These are phyloP conservation scores for Trissolcus basalis DNA, from an alignment of 1,140 invertebrate species.

Conservation along the genomic window DNA sequence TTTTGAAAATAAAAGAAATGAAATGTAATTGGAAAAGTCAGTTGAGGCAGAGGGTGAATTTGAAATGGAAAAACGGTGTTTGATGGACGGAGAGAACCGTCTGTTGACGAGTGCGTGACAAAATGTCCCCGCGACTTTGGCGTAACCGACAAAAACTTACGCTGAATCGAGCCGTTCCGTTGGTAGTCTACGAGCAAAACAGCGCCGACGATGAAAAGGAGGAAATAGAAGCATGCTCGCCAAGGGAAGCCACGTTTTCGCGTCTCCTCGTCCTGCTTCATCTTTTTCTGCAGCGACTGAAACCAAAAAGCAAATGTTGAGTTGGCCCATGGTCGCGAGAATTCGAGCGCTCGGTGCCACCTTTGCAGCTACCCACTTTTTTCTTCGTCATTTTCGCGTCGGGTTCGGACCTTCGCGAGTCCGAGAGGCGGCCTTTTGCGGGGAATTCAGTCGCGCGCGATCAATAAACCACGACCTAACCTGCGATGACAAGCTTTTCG, in stretches of 20 bases:
- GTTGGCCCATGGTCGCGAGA: background rate
- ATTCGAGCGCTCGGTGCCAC: background rate
- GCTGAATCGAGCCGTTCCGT: slow-evolving; percentile 70
- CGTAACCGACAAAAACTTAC: slow-evolving; percentile 56
- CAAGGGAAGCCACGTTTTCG: slow-evolving; percentile 68
- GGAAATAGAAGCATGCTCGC: slow-evolving; percentile 66
- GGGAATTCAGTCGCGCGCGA: slow-evolving; percentile 37
- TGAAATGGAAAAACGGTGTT: background rate
- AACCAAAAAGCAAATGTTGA: slow-evolving; percentile 37
- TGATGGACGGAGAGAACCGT: background rate
- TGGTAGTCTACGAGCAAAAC: slow-evolving; percentile 69
- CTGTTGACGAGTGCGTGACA: background rate
- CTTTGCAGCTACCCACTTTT: slow-evolving; percentile 11
- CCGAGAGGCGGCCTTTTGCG: background rate
- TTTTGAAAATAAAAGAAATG: no score
- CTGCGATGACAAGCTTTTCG: slow-evolving; percentile 39
- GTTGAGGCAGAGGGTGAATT: no score
- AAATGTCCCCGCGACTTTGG: background rate
- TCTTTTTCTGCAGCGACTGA: slow-evolving; percentile 69
- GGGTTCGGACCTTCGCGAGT: no score
- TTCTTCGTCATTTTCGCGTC: slow-evolving; percentile 8
- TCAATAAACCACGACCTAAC: slow-evolving; percentile 65
- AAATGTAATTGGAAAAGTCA: no score
- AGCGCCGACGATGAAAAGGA: slow-evolving; percentile 67
- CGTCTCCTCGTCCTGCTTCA: slow-evolving; percentile 64